These are phyloP conservation scores for Halocaridina rubra DNA, from an alignment of 2,888 invertebrate genomes.

Conservation along the genomic window DNA sequence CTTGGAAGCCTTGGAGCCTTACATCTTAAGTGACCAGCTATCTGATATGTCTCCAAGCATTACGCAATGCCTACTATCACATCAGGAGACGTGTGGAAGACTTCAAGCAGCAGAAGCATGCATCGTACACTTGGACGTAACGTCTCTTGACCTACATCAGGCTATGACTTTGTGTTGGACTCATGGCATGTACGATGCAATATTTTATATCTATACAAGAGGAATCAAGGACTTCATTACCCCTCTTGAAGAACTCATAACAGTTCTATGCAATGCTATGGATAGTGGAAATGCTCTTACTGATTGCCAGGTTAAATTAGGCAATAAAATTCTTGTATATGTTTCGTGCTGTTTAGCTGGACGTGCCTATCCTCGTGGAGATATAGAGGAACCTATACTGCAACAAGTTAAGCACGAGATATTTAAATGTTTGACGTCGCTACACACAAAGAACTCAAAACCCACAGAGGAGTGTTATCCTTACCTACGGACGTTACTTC, in stretches of 20 bases:
- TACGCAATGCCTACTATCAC: conserved; percentile 79
- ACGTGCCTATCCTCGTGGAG: conserved; percentile 82
- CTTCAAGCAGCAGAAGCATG: conserved; percentile 76
- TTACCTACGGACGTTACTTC: conserved; percentile 72
- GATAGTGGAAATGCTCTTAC: conserved; percentile 66
- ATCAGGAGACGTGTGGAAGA: conserved; percentile 74
- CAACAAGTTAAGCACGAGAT: conserved; percentile 78
- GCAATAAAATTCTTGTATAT: conserved; percentile 87
- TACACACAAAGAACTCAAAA: conserved; percentile 75
- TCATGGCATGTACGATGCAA: conserved; percentile 77
- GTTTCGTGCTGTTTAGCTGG: conserved; percentile 90
- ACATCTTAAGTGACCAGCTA: conserved; percentile 76
- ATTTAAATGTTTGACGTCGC: conserved; percentile 77
- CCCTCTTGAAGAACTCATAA: conserved; percentile 78
- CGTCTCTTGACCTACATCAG: conserved; percentile 82
- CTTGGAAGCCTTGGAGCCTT: conserved; percentile 78
- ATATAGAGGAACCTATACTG: conserved; percentile 70
- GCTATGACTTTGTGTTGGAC: conserved; percentile 74
- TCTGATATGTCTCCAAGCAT: conserved; percentile 76
- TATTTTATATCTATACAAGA: conserved; percentile 81
- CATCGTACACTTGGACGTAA: conserved; percentile 79
- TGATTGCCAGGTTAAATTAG: conserved; percentile 73
- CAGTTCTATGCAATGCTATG: conserved; percentile 65
- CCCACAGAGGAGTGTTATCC: conserved; percentile 78
- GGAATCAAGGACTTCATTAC: conserved; percentile 81